These are phyloP conservation scores for Neofelis nebulosa DNA, from an alignment of 2,113 vertebrate genomes.

Conservation along the genomic window DNA sequence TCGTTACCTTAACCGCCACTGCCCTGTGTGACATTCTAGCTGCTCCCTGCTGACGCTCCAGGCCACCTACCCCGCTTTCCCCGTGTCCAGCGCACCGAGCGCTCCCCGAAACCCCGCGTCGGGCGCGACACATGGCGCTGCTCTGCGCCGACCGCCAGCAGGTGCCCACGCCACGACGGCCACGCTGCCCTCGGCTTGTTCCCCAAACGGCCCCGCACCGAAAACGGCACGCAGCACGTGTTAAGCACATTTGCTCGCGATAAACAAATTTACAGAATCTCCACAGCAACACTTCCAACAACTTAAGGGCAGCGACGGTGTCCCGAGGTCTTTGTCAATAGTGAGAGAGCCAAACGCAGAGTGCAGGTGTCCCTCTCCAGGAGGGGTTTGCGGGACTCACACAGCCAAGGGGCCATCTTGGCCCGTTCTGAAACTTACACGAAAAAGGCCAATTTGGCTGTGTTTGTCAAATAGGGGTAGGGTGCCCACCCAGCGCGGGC, in stretches of 20 bases:
- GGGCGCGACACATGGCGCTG: fast-evolving
- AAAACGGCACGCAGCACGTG: no score
- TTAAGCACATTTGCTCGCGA: not conserved
- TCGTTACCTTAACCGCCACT: fast-evolving
- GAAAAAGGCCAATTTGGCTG: not conserved
- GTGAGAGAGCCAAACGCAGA: not conserved
- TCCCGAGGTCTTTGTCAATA: not conserved
- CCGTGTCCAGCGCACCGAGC: fast-evolving
- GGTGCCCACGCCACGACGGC: no score
- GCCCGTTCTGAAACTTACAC: not conserved
- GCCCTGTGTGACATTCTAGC: fast-evolving
- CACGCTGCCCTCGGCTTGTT: not conserved
- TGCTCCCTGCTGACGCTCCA: not conserved
- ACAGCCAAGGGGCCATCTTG: no score
- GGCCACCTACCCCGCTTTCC: fast-evolving
- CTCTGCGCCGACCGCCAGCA: not conserved
- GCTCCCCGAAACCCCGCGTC: no score
- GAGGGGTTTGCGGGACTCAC: no score
- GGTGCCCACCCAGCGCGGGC: not conserved
- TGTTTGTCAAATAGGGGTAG: not conserved
- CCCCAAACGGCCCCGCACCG: not conserved
- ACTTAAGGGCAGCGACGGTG: not conserved
- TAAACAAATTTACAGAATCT: not conserved
- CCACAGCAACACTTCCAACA: not conserved
- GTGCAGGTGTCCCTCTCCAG: no score